These are phyloP conservation scores for Hydractinia echinata DNA, from an alignment of 30 jellyfish, hydroid and myxozoan species.

Conservation along the genomic window DNA sequence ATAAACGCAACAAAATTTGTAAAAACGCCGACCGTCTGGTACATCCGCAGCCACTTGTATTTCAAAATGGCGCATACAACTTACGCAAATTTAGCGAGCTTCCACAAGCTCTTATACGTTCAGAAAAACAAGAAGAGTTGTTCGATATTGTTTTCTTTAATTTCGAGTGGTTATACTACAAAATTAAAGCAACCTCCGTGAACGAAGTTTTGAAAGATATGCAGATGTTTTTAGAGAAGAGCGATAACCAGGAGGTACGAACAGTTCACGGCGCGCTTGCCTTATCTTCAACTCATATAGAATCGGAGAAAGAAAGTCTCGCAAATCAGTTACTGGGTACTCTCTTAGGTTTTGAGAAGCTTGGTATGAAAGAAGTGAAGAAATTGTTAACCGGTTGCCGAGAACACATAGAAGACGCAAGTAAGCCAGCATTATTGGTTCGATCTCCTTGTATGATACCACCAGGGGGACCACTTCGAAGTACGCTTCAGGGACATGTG, in stretches of 20 bases:
- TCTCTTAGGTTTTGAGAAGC: background rate
- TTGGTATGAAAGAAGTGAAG: background rate
- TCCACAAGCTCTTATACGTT: background rate
- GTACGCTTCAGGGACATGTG: too few relatives aligned
- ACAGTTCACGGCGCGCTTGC: background rate
- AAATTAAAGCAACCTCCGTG: background rate
- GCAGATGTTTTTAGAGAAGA: background rate
- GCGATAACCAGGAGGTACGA: background rate
- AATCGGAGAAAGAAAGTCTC: background rate
- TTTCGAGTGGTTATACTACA: background rate
- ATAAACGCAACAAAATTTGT: background rate
- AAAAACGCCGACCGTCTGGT: constrained; percentile 9
- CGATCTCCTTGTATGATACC: too few relatives aligned
- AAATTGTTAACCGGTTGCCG: too few relatives aligned
- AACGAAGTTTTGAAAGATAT: background rate
- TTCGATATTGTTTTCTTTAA: background rate
- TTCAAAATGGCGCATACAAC: background rate
- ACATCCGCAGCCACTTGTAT: background rate
- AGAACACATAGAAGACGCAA: too few relatives aligned
- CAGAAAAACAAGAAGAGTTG: background rate
- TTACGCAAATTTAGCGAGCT: background rate
- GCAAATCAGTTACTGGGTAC: constrained; percentile 5
- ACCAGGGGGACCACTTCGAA: too few relatives aligned
- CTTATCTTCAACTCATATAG: background rate
- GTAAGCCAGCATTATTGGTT: too few relatives aligned